phyloP scores from a whole-genome alignment of 2,888 invertebrate genomes.

The Apomyelois bistriatella region DNA sequence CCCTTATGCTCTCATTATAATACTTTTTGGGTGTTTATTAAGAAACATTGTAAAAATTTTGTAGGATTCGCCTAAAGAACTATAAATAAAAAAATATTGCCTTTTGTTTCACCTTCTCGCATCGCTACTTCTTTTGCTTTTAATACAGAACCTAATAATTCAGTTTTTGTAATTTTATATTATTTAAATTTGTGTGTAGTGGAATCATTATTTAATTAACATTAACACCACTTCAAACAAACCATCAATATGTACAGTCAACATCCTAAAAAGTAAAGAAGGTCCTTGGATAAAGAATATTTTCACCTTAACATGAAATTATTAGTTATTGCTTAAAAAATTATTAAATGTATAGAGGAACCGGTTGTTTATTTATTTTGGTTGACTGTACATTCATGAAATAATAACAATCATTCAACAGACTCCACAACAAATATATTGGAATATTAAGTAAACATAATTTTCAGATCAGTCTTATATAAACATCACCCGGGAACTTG shows the following conservation, averaged over 20 bases:
- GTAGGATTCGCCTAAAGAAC: no score
- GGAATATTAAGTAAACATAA: not conserved
- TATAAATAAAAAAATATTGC: no score
- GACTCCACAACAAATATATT: not conserved
- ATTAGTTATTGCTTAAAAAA: no score
- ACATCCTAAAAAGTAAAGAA: not conserved
- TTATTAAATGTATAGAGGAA: no score
- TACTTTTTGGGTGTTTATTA: no score
- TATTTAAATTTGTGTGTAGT: constrained; percentile 3
- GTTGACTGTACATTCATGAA: not conserved
- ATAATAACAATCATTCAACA: not conserved
- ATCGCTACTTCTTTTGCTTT: constrained; percentile 31
- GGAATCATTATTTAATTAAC: not conserved
- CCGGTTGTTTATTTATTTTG: no score
- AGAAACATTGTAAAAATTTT: no score
- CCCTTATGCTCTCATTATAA: no score
- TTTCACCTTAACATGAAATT: no score
- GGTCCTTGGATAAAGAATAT: no score
- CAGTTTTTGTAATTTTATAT: constrained; percentile 10
- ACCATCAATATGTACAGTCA: not conserved
- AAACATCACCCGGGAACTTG: not conserved
- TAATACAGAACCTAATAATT: constrained; percentile 21
- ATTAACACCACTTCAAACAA: constrained; percentile 3
- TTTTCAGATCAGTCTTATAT: not conserved
- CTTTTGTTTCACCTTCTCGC: constrained; percentile 18